phyloP scores from a whole-genome alignment of 2,797 vertebrate species.

The Pseudocheirus occidentalis region DNA sequence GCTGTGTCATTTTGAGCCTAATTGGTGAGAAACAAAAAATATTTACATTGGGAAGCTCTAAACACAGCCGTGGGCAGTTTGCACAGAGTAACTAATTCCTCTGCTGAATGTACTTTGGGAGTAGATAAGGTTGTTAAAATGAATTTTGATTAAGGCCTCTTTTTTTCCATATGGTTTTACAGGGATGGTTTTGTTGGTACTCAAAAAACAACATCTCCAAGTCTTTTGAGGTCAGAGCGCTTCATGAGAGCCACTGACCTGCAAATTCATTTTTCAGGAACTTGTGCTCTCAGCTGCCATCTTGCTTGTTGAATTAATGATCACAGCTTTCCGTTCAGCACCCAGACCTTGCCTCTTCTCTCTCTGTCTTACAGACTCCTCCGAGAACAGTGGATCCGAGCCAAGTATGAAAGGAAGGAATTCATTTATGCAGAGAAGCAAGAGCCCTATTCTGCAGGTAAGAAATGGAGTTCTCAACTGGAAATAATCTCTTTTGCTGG shows the following conservation, averaged over 20 bases:
- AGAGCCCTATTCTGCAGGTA: constrained; percentile 95
- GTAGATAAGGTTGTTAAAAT: background rate
- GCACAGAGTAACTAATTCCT: background rate
- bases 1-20: background rate
- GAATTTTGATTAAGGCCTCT: background rate
- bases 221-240: background rate
- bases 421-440: constrained; percentile 90
- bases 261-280: constrained; percentile 28
- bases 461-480: constrained; percentile 6
- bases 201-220: background rate
- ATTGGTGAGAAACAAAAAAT: background rate
- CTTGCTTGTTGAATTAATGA: constrained; percentile 50
- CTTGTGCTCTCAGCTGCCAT: constrained; percentile 21
- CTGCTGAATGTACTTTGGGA: background rate
- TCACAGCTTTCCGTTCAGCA: constrained; percentile 49
- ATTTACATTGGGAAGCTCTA: background rate
- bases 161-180: background rate
- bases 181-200: background rate
- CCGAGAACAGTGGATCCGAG: constrained; percentile 94
- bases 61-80: background rate
- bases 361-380: constrained; percentile 86
- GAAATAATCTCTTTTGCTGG: constrained; percentile 2
- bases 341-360: constrained; percentile 36
- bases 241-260: background rate
- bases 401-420: constrained; percentile 93